Percentiles rank a stretch among this genome's conserved stretches.
phyloP scores from a whole-genome alignment of 2,113 vertebrate species.

The Malurus melanocephalus region DNA sequence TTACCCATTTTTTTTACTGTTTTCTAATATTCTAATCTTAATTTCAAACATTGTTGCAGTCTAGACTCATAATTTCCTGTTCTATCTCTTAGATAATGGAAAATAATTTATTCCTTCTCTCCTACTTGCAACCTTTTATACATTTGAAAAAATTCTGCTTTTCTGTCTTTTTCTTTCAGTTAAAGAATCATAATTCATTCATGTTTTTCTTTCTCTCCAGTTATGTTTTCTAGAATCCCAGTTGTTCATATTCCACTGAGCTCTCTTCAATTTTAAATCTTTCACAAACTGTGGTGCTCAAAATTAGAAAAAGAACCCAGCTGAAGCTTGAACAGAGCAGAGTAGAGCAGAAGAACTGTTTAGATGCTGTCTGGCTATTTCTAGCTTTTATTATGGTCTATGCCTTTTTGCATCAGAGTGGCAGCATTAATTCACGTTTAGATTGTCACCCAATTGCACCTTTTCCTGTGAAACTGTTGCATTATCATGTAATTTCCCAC shows the following conservation, averaged over 20 bases:
- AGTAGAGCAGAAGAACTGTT: not conserved
- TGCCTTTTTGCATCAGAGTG: not conserved
- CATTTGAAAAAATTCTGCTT: not conserved
- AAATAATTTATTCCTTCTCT: not conserved
- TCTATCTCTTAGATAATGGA: not conserved
- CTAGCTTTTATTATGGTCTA: not conserved
- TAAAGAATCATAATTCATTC: not conserved
- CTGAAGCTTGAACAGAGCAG: conserved; percentile 12
- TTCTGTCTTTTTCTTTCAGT: not conserved
- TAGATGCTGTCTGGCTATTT: not conserved
- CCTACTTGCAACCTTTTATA: not conserved
- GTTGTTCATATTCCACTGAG: not conserved
- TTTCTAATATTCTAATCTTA: not conserved
- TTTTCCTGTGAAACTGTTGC: not conserved
- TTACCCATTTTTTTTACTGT: not conserved
- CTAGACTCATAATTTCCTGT: not conserved
- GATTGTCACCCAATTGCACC: not conserved
- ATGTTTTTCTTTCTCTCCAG: not conserved
- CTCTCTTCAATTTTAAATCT: not conserved
- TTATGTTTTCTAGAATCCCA: conserved; percentile 11
- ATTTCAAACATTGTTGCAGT: not conserved
- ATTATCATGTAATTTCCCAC: not conserved
- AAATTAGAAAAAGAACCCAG: conserved; percentile 31
- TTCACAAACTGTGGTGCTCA: conserved; percentile 8
- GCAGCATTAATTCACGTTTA: not conserved